These are phyloP conservation scores for Florisuga fusca DNA, from an alignment of 2,797 vertebrate genomes.

Conservation along the genomic window DNA sequence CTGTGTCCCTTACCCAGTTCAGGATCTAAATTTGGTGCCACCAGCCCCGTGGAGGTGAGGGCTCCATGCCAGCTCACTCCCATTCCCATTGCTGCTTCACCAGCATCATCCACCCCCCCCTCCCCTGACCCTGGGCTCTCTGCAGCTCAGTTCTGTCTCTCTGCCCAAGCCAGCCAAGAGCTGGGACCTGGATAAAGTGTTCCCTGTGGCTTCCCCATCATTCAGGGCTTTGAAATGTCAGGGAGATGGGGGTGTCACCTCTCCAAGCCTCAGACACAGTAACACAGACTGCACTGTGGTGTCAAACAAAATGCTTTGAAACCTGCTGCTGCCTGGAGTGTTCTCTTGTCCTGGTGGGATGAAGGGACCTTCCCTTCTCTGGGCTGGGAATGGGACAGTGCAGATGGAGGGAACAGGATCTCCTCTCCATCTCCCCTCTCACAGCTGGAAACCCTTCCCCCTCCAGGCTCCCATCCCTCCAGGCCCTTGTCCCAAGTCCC, in stretches of 20 bases:
- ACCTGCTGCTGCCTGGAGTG: not conserved
- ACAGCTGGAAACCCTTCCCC: no score
- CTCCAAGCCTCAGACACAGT: constrained; percentile 19
- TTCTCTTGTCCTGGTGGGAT: not conserved
- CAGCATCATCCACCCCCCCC: not conserved
- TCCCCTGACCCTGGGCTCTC: not conserved
- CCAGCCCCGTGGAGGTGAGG: not conserved
- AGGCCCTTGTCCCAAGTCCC: no score
- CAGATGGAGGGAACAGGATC: not conserved
- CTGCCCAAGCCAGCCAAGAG: not conserved
- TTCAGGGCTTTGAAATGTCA: not conserved
- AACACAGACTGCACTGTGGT: not conserved
- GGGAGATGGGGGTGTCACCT: not conserved
- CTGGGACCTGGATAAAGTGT: not conserved
- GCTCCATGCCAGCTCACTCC: not conserved
- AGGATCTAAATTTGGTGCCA: not conserved
- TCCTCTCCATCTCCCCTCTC: no score
- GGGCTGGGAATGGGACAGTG: not conserved
- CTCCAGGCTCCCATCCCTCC: no score
- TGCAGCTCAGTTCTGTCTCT: not conserved
- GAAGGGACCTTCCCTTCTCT: not conserved
- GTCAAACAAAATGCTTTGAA: constrained; percentile 49
- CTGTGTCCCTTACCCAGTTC: not conserved
- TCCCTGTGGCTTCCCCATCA: not conserved
- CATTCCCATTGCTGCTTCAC: not conserved